phyloP scores from a whole-genome alignment of 2,113 vertebrate genomes.

The Anarrhichthys ocellatus region DNA sequence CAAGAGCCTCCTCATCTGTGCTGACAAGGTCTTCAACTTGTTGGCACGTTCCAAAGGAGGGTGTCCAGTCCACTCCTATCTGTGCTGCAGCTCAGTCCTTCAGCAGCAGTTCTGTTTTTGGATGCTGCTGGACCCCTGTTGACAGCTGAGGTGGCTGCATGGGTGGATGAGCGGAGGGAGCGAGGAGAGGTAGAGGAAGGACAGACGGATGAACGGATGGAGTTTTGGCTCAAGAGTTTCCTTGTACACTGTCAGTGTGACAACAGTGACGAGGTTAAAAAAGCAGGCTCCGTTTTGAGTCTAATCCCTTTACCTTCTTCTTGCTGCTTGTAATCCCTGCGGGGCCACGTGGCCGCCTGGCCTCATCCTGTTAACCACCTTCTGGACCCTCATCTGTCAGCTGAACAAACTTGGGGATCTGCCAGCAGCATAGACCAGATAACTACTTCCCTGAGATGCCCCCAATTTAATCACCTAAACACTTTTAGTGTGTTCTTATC shows the following conservation, averaged over 20 bases:
- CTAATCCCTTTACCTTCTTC: constrained; percentile 92
- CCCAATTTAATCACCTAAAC: constrained; percentile 18
- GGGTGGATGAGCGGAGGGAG: constrained; percentile 45
- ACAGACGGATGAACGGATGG: constrained; percentile 8
- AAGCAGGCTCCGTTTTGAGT: constrained; percentile 83
- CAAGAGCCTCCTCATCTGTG: constrained; percentile 41
- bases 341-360: constrained; percentile 89
- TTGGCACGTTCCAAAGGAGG: constrained; percentile 31
- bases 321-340: constrained; percentile 90
- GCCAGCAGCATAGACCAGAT: constrained; percentile 26
- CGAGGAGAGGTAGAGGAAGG: constrained; percentile 27
- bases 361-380: constrained; percentile 95
- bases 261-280: constrained; percentile 86
- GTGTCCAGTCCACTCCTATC: constrained; percentile 23
- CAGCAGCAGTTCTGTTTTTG: constrained; percentile 47
- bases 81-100: constrained; percentile 32
- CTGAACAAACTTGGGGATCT: constrained; percentile 57
- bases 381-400: constrained; percentile 89
- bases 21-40: constrained; percentile 36
- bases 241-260: constrained; percentile 65
- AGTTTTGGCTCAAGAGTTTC: constrained; percentile 35
- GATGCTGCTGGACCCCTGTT: constrained; percentile 48
- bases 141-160: constrained; percentile 44
- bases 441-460: constrained; percentile 24
- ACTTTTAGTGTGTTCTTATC: constrained; percentile 25